These are phyloP conservation scores for Colletes latitarsis DNA, from an alignment of 1,140 invertebrate species.

Conservation along the genomic window DNA sequence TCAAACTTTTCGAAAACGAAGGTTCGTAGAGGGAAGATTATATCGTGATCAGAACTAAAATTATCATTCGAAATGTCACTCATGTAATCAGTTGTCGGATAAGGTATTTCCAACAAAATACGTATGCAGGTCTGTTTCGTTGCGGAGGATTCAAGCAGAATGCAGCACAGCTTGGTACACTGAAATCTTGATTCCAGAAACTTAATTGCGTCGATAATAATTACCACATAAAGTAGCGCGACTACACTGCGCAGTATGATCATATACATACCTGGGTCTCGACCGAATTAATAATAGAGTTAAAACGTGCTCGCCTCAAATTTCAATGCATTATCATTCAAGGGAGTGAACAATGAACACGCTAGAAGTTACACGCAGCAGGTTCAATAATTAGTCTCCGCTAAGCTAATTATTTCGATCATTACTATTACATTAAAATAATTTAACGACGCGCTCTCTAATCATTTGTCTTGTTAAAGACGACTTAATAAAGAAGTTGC, in stretches of 20 bases:
- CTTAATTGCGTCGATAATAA: slow-evolving; percentile 15
- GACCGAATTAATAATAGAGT: slow-evolving; percentile 43
- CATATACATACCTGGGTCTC: slow-evolving; percentile 9
- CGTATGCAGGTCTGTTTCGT: too few relatives aligned
- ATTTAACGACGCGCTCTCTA: slow-evolving; percentile 45
- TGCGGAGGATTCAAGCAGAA: too few relatives aligned
- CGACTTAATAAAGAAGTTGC: slow-evolving; percentile 42
- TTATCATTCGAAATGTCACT: too few relatives aligned
- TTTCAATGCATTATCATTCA: slow-evolving; percentile 45
- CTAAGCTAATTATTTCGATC: slow-evolving; percentile 55
- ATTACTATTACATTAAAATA: slow-evolving; percentile 56
- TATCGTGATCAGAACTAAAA: too few relatives aligned
- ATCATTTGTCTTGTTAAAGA: slow-evolving; percentile 53
- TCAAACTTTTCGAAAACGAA: too few relatives aligned
- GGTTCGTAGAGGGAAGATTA: too few relatives aligned
- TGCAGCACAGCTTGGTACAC: too few relatives aligned
- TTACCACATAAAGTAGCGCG: slow-evolving; percentile 21
- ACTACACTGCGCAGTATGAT: background rate
- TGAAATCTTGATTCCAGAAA: background rate
- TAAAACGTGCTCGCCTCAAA: slow-evolving; percentile 39
- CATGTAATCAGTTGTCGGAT: too few relatives aligned
- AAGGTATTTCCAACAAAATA: too few relatives aligned
- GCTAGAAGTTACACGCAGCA: slow-evolving; percentile 15
- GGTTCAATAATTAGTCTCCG: slow-evolving; percentile 37
- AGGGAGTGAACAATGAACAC: slow-evolving; percentile 1